phyloP scores from a whole-genome alignment of 1,140 invertebrate species.

The Panagrolaimus sp. region DNA sequence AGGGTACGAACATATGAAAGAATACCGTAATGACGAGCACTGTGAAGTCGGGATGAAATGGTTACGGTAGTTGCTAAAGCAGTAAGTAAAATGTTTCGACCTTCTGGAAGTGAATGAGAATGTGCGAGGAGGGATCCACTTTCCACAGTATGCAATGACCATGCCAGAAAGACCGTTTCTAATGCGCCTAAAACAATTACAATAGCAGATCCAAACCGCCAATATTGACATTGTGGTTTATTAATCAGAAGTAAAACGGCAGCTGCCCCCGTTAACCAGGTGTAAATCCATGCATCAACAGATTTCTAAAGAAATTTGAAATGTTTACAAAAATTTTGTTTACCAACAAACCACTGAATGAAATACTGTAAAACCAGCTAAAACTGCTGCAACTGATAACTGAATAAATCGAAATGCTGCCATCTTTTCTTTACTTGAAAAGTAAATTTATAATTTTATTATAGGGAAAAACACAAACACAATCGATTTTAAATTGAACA shows the following conservation, averaged over 20 bases:
- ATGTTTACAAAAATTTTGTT: neutral
- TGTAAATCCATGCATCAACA: constrained; percentile 43
- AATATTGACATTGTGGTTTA: constrained; percentile 26
- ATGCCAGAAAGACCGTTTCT: constrained; percentile 28
- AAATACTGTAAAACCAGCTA: constrained; percentile 1
- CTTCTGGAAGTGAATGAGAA: constrained; percentile 26
- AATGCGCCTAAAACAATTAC: constrained; percentile 34
- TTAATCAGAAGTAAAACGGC: constrained; percentile 33
- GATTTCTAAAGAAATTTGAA: constrained; percentile 30
- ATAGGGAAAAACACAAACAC: too few species aligned
- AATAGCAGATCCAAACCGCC: constrained; percentile 31
- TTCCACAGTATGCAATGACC: constrained; percentile 31
- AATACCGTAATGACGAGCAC: constrained; percentile 14
- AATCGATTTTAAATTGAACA: too few species aligned
- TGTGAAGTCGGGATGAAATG: constrained; percentile 29
- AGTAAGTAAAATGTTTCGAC: constrained; percentile 31
- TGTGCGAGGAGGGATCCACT: constrained; percentile 21
- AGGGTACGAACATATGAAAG: constrained; percentile 19
- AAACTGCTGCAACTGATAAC: neutral
- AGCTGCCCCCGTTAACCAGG: constrained; percentile 30
- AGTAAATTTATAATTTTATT: too few species aligned
- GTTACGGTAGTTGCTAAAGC: constrained; percentile 34
- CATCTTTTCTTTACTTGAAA: neutral
- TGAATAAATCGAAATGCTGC: neutral
- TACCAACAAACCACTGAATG: neutral